Base-by-base conservation (phyloP, 2,113 vertebrate genomes). In the Lophura nycthemera region DNA sequence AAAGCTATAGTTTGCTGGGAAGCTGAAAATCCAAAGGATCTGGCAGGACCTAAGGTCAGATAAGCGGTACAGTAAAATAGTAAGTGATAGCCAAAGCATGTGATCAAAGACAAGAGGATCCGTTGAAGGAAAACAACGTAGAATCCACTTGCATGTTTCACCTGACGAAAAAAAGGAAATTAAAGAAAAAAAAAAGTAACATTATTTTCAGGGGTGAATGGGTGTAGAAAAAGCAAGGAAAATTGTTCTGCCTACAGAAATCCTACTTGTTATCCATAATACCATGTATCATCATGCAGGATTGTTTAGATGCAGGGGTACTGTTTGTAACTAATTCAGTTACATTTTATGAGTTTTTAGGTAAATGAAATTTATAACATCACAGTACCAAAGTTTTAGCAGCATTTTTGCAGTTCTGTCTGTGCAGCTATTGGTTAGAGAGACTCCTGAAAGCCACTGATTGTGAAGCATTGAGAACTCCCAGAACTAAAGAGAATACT, bases 1-100 rank as follows among this genome's bases (percentile, higher is more conserved):
- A 69, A 19, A 78, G 7, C 8, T 0, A 0, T 29, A 59, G 27
- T 15, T 38, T 25, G 4, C 1, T 13, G 19, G 13, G n/a, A 8
- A 5, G 4, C 25, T 43, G 4, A 25, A 50, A 64, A 13, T 24
- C 34, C 10, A 34, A 15, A 10, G 18, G 42, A 78, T 40, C 81
- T 84, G 42, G 42, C 38, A 8, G 7, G 11, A 5, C 17, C 20
- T 84, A 11, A 74, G 64, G 14, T 64, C 54, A 65, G 12, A 11
- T 20, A 61, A 65, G 12, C 6, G 2, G 6, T 56, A 19, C 10
- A 34, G 32, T 34, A 64, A 67, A 71, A 74, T 45, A 10, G 7
- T 19, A 79, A 54, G 8, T 59, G 8, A 11, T 43, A 20, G 16
- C 36, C 47, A 73, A 85, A 88, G 52, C 10, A 24, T 15, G 10